Base-by-base conservation (phyloP, 2,113 vertebrate species). In the Piprites chloris region DNA sequence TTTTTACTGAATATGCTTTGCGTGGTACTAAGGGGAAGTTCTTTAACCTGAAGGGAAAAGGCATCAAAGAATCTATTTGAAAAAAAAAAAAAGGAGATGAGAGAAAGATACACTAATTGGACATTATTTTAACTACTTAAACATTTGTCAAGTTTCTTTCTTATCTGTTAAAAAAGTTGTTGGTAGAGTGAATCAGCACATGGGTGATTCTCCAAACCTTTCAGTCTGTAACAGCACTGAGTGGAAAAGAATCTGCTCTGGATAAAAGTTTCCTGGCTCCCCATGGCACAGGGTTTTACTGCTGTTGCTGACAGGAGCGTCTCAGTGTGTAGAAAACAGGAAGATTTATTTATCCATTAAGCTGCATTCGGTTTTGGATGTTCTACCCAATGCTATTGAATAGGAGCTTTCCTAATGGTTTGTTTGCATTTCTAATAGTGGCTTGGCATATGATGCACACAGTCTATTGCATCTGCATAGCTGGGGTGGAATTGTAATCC, bases 111-210 rank as follows among this genome's bases (percentile, higher is more conserved):
- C 46, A 77, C 30, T 90, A 94, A 85, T 93, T 87, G 52, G 42
- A 74, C 50, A 52, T 91, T 83, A 69, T 91, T 89, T 94, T 95
- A 93, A 87, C 91, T 89, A 59, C 59, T 52, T 78, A 89, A 86
- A 75, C 28, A 50, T 69, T 86, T 89, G 20, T 72, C 61, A 87
- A 39, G 8, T 85, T 92, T 78, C 35, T 79, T 82, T 85, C 42
- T 55, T 44, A 63, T 50, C 18, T 87, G 30, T 67, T 80, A 49
- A 39, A 91, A 47, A 66, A 78, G 47, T 4, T 39, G 28, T 5
- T 37, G 22, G 12, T 73, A 5, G 56, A 84, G 12, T 71, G 22
- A n/a, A 30, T 80, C 44, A 68, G 50, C 55, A 35, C 26, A 12
- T 27, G 20, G 16, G 3, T 47, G 46, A 23, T 73, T 69, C 58